Evolutionary conservation across 2,113 vertebrate genomes (phyloP).

Genomic region (Ceratotherium simum): DNA sequence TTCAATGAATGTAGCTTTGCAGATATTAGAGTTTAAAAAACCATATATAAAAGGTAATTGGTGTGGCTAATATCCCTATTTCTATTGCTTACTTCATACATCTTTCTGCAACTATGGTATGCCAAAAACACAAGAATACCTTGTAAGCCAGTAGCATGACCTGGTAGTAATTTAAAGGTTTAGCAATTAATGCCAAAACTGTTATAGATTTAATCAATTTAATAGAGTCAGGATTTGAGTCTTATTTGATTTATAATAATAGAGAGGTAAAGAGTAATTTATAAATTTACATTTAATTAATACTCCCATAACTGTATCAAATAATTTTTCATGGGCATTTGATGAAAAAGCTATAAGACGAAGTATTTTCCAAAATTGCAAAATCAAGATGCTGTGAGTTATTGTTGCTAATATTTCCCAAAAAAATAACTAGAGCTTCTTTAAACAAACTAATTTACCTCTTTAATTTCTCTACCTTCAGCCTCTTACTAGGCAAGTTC

Average conservation of each 20-base stretch:
- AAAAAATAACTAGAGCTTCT: neutral
- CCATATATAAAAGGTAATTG: neutral
- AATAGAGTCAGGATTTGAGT: neutral
- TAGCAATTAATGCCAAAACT: neutral
- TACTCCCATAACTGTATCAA: neutral
- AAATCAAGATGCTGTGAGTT: neutral
- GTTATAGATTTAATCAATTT: neutral
- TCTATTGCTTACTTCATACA: neutral
- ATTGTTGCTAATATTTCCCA: neutral
- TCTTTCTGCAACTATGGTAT: neutral
- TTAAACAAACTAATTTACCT: neutral
- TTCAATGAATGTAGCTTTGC: neutral
- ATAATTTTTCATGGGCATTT: neutral
- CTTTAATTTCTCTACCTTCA: neutral
- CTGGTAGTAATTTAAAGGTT: neutral
- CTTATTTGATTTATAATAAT: neutral
- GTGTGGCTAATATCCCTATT: neutral
- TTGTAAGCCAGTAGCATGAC: neutral
- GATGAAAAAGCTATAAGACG: neutral
- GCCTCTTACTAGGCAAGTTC: neutral
- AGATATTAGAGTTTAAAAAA: neutral
- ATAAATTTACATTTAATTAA: slow-evolving; percentile 32
- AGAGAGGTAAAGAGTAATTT: neutral
- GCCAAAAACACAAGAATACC: neutral
- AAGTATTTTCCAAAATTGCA: slow-evolving; percentile 3